These are phyloP conservation scores for Mizuhopecten yessoensis DNA, from an alignment of 1,140 invertebrate genomes.

Conservation along the genomic window DNA sequence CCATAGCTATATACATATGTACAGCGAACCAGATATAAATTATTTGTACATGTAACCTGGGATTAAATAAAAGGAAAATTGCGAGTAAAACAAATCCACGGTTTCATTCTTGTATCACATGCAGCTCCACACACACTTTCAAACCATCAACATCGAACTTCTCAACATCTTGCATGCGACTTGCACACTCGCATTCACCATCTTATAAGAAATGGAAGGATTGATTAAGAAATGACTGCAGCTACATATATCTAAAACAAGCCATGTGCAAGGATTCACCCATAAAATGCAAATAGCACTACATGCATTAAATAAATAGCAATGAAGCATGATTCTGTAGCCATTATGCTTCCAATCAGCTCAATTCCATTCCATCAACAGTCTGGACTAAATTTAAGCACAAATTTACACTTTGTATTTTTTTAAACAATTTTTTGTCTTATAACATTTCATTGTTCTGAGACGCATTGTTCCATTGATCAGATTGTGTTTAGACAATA, in stretches of 20 bases:
- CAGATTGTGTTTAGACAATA: not conserved
- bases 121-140: not conserved
- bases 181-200: not conserved
- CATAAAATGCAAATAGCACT: slow-evolving; percentile 1
- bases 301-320: slow-evolving; percentile 5
- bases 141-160: not conserved
- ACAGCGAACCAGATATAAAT: slow-evolving; percentile 25
- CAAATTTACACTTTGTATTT: no score
- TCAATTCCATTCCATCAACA: not conserved
- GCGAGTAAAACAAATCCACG: not conserved
- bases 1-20: slow-evolving; percentile 19
- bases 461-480: not conserved
- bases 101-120: no score
- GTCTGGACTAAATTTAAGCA: not conserved
- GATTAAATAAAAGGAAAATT: slow-evolving; percentile 9
- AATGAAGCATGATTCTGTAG: not conserved
- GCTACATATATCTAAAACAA: not conserved
- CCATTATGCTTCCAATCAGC: not conserved
- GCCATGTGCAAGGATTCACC: not conserved
- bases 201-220: slow-evolving; percentile 13
- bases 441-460: not conserved
- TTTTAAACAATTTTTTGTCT: no score
- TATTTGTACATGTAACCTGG: not conserved
- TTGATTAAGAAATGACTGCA: not conserved
- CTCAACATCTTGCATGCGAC: not conserved